Percentiles rank a stretch among this genome's conserved stretches.
Evolutionary conservation across 1,140 invertebrate genomes (phyloP).

Genomic region (Pinna nobilis): DNA sequence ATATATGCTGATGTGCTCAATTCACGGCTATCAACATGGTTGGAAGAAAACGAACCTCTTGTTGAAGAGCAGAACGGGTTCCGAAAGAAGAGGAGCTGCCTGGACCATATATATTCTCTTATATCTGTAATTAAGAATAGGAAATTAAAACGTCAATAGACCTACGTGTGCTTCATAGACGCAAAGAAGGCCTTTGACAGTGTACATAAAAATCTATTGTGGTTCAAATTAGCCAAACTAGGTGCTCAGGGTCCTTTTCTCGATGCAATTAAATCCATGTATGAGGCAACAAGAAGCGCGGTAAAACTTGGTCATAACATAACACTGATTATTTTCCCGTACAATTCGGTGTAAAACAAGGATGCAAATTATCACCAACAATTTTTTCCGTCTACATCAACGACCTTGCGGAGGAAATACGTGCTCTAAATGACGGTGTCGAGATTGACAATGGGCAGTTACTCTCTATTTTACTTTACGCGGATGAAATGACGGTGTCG

Average conservation of each 20-base stretch:
- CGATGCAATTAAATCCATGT: constrained; percentile 8
- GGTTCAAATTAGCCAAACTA: constrained; percentile 11
- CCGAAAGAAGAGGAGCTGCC: neutral
- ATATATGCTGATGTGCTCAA: no score
- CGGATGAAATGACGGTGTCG: neutral
- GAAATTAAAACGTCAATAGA: neutral
- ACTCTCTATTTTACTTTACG: constrained; percentile 6
- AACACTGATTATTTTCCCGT: neutral
- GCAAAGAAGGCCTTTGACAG: constrained; percentile 13
- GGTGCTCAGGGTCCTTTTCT: constrained; percentile 4
- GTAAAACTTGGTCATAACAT: constrained; percentile 13
- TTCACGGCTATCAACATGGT: no score
- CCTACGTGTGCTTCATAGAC: constrained; percentile 18
- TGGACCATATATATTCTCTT: constrained; percentile 12
- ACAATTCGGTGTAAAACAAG: constrained; percentile 8
- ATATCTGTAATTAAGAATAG: constrained; percentile 15
- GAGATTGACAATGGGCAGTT: neutral
- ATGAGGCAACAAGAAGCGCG: neutral
- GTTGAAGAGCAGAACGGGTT: constrained; percentile 39
- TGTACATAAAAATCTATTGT: constrained; percentile 7
- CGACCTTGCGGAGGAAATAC: constrained; percentile 19
- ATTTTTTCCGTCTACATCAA: constrained; percentile 21
- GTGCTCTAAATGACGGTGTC: neutral
- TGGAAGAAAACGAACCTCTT: no score
- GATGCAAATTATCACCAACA: constrained; percentile 23